These are phyloP conservation scores for Drosophila mulleri DNA, from an alignment of 2,888 invertebrate species.

Conservation along the genomic window DNA sequence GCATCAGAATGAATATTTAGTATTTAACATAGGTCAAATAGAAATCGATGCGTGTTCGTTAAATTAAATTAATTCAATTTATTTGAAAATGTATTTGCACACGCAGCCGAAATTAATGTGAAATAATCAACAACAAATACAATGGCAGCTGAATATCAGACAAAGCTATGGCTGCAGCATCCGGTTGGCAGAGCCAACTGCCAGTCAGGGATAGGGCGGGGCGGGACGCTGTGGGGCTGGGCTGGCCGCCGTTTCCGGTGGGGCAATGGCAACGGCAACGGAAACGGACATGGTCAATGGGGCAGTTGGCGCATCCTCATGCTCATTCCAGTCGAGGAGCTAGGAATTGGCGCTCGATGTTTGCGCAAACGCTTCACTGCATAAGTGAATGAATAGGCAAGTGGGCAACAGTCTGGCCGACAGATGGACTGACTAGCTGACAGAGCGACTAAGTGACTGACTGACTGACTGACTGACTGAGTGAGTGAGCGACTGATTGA, in stretches of 20 bases:
- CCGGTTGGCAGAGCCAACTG: conserved; percentile 17
- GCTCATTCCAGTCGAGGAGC: conserved; percentile 15
- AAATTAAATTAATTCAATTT: conserved; percentile 81
- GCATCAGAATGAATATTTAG: conserved; percentile 46
- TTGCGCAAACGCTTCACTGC: conserved; percentile 68
- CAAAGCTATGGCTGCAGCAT: conserved; percentile 24
- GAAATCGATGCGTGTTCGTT: conserved; percentile 61
- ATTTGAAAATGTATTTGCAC: conserved; percentile 81
- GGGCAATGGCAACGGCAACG: conserved; percentile 39
- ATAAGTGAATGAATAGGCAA: conserved; percentile 62
- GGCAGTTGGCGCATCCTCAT: conserved; percentile 48
- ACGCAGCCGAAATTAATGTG: conserved; percentile 83
- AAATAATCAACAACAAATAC: conserved; percentile 64
- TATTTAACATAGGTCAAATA: conserved; percentile 60
- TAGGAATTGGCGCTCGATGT: conserved; percentile 38
- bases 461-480: conserved; percentile 35
- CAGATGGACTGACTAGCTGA: conserved; percentile 36
- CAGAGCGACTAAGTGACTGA: conserved; percentile 36
- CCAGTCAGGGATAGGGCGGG: conserved; percentile 3
- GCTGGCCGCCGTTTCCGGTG: conserved; percentile 55
- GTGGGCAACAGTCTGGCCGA: conserved; percentile 33
- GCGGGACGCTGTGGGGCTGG: conserved; percentile 14
- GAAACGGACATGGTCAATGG: conserved; percentile 67
- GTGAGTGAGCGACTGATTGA: conserved; percentile 38
- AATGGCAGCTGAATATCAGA: conserved; percentile 22